Evolutionary conservation across 2,888 invertebrate genomes (phyloP).

Genomic region (Hybos culiciformis): DNA sequence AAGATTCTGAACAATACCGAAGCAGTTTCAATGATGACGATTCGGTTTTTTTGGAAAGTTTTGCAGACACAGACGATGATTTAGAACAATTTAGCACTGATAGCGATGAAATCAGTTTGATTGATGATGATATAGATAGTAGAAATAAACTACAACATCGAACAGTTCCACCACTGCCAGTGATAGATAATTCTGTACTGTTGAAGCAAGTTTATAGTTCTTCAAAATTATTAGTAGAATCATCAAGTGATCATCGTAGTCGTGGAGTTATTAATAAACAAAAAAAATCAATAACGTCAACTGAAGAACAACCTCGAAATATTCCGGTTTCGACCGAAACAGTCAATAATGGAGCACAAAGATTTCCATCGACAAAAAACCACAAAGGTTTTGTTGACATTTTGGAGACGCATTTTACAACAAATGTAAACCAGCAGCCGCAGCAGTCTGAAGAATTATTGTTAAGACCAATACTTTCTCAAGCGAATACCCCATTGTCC

Average conservation of each 20-base stretch:
- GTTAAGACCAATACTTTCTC: slow-evolving; percentile 2
- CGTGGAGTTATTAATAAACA: not conserved
- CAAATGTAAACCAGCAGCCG: slow-evolving; percentile 18
- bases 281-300: slow-evolving; percentile 18
- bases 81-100: slow-evolving; percentile 74
- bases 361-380: slow-evolving; percentile 26
- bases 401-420: slow-evolving; percentile 27
- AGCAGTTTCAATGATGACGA: slow-evolving; percentile 67
- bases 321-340: slow-evolving; percentile 3
- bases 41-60: slow-evolving; percentile 64
- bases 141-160: slow-evolving; percentile 5
- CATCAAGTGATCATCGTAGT: slow-evolving; percentile 18
- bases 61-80: slow-evolving; percentile 66
- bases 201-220: slow-evolving; percentile 3
- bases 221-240: slow-evolving; percentile 9
- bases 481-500: slow-evolving; percentile 18
- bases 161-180: slow-evolving; percentile 1
- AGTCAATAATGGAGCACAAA: slow-evolving; percentile 16
- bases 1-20: slow-evolving; percentile 56
- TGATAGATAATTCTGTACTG: slow-evolving; percentile 2
- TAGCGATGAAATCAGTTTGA: slow-evolving; percentile 46
- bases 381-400: slow-evolving; percentile 23
- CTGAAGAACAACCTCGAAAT: slow-evolving; percentile 1
- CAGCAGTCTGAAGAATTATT: slow-evolving; percentile 11
- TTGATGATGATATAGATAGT: slow-evolving; percentile 13